These are phyloP conservation scores for Mesorhabditis spiculigera DNA, from an alignment of 2,888 invertebrate genomes.

Conservation along the genomic window DNA sequence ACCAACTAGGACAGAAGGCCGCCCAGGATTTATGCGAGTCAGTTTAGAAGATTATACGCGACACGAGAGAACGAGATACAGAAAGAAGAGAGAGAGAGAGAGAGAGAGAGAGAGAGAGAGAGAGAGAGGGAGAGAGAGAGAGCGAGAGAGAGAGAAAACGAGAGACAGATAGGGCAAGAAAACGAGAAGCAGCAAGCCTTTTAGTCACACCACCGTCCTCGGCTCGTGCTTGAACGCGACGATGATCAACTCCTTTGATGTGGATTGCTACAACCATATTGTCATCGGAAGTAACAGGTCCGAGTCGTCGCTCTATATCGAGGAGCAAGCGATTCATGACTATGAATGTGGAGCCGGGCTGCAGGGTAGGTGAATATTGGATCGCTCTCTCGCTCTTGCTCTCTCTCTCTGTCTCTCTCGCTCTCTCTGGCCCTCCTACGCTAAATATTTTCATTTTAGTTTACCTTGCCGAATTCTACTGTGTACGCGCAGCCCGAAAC, in stretches of 20 bases:
- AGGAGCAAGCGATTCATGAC: background rate
- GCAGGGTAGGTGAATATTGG: background rate
- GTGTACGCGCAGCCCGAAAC: background rate
- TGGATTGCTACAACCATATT: background rate
- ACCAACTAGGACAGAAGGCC: background rate
- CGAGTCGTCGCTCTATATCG: background rate
- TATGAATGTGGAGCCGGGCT: conserved; percentile 3
- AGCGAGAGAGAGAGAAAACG: too few species aligned
- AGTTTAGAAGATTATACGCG: background rate
- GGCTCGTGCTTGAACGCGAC: too few species aligned
- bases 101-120: too few species aligned
- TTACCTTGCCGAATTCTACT: background rate
- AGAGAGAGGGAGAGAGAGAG: too few species aligned
- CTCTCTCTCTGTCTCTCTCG: too few species aligned
- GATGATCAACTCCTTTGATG: background rate
- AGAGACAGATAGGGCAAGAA: too few species aligned
- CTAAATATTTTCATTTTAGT: background rate
- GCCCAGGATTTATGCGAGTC: conserved; percentile 1
- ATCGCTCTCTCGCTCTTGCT: too few species aligned
- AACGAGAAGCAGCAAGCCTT: background rate
- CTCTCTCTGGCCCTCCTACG: too few species aligned
- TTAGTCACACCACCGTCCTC: background rate
- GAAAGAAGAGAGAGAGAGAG: too few species aligned
- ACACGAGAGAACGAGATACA: too few species aligned
- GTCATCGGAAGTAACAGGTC: background rate